Evolutionary conservation across 2,113 vertebrate genomes (phyloP).

Genomic region (Plecotus auritus): DNA sequence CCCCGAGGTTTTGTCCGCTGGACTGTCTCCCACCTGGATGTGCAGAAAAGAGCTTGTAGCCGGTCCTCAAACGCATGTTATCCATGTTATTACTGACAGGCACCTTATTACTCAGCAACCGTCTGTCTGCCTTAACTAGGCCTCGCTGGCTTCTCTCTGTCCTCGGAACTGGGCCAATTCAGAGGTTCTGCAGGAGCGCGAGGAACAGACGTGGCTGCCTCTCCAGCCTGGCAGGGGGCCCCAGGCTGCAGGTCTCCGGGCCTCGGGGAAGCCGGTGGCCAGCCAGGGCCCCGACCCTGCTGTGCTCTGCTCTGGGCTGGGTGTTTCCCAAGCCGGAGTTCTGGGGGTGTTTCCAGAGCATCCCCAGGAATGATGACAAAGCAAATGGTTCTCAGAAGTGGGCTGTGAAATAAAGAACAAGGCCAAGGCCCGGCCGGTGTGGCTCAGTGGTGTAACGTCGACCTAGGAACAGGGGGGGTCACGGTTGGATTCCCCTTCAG

Average conservation of each 20-base stretch:
- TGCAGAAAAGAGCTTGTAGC: not conserved
- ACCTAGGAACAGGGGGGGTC: no score
- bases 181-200: not conserved
- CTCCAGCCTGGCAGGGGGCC: not conserved
- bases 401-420: not conserved
- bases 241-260: not conserved
- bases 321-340: not conserved
- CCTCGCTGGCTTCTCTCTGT: not conserved
- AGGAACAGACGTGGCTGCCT: fast-evolving
- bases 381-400: not conserved
- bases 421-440: not conserved
- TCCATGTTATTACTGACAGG: not conserved
- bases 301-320: not conserved
- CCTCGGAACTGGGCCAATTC: not conserved
- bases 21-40: not conserved
- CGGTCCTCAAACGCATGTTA: not conserved
- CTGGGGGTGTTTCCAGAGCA: not conserved
- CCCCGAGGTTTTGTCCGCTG: conserved; percentile 3
- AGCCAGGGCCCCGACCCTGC: no score
- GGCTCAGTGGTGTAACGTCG: no score
- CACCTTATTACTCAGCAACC: not conserved
- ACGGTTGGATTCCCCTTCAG: no score
- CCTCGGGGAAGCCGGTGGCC: not conserved
- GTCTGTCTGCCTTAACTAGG: not conserved
- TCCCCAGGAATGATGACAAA: no score